Conservation (phyloP, 2,888 invertebrate species). For the Callyntrura sp. region DNA sequence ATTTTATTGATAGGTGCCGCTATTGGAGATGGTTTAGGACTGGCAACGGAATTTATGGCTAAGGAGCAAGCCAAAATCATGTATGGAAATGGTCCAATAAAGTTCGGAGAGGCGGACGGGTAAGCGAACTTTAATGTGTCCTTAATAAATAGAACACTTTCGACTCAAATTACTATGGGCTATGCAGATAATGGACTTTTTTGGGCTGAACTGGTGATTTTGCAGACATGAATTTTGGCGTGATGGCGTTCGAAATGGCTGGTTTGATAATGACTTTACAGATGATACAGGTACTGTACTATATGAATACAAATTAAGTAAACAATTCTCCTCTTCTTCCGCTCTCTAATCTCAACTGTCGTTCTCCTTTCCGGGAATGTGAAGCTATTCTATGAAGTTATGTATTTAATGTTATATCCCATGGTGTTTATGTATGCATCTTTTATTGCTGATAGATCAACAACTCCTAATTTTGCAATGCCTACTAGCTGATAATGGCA, state of each 20-base stretch:
- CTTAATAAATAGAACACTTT: too few relatives aligned
- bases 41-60: conserved; percentile 79
- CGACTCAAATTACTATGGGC: too few relatives aligned
- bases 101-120: conserved; percentile 76
- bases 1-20: conserved; percentile 67
- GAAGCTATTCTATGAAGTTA: too few relatives aligned
- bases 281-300: conserved; percentile 80
- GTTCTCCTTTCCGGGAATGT: too few relatives aligned
- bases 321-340: too few relatives aligned
- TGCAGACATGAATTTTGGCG: conserved; percentile 76
- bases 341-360: too few relatives aligned
- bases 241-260: conserved; percentile 62
- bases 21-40: conserved; percentile 78
- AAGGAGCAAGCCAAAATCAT: conserved; percentile 61
- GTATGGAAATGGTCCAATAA: conserved; percentile 78
- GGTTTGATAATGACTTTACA: conserved; percentile 79
- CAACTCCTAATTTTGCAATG: conserved; percentile 74
- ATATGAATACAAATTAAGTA: too few relatives aligned
- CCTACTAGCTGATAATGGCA: conserved; percentile 70
- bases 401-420: too few relatives aligned
- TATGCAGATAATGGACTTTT: too few relatives aligned
- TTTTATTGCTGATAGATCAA: conserved; percentile 70
- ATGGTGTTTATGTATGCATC: too few relatives aligned
- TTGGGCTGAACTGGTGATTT: too few relatives aligned
- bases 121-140: too few relatives aligned